Conservation (phyloP, 2,888 invertebrate species). For the Piscicola geometra region DNA sequence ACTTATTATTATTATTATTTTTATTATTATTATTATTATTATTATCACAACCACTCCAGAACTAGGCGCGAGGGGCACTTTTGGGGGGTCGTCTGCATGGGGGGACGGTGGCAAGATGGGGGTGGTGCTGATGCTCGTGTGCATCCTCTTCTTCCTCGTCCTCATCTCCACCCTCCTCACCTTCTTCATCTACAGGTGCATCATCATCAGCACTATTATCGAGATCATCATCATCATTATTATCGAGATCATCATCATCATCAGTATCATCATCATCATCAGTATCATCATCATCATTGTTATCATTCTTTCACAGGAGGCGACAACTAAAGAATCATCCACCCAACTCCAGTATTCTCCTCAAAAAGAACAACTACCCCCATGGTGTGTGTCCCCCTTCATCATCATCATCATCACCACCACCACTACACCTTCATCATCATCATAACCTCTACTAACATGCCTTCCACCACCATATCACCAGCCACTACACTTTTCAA, state of each 20-base stretch:
- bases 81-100: background rate
- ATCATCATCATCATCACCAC: background rate
- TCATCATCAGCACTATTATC: background rate
- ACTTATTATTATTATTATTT: too few species aligned
- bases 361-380: background rate
- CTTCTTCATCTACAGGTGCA: constrained; percentile 8
- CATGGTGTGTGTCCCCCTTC: background rate
- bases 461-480: too few species aligned
- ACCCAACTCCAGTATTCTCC: background rate
- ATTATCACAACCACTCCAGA: background rate
- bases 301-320: constrained; percentile 7
- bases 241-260: background rate
- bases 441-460: background rate
- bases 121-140: constrained; percentile 15
- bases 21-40: too few species aligned
- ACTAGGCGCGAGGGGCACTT: background rate
- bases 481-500: too few species aligned
- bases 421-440: too few species aligned
- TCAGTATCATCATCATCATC: constrained; percentile 2
- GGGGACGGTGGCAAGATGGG: background rate
- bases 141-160: constrained; percentile 16
- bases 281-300: constrained; percentile 8
- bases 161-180: constrained; percentile 2
- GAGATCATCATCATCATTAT: background rate
- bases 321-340: background rate